These are phyloP conservation scores for Eutrigla gurnardus DNA, from an alignment of 2,797 vertebrate species.

Conservation along the genomic window DNA sequence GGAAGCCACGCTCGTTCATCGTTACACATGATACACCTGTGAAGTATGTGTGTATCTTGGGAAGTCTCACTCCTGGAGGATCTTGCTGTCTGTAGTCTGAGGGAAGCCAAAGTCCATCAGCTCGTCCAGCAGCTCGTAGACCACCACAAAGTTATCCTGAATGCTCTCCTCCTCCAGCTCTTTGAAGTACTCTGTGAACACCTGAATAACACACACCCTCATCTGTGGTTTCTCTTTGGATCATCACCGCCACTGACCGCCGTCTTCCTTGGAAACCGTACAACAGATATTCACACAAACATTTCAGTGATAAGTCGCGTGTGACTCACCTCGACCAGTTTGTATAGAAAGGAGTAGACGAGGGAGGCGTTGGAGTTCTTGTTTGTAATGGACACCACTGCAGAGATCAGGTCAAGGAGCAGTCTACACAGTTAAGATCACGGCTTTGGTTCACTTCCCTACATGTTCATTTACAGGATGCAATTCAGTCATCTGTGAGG, in stretches of 20 bases:
- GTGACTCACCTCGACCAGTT: slow-evolving; percentile 91
- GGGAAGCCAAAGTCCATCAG: slow-evolving; percentile 99
- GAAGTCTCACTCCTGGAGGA: slow-evolving; percentile 92
- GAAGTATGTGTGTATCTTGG: not conserved
- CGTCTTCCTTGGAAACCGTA: not conserved
- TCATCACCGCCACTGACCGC: not conserved
- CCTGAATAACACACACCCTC: slow-evolving; percentile 74
- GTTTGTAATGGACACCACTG: slow-evolving; percentile 93
- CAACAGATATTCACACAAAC: not conserved
- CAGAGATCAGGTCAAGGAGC: slow-evolving; percentile 78
- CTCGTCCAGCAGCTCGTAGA: slow-evolving; percentile 95
- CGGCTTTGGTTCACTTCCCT: not conserved
- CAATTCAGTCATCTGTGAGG: not conserved
- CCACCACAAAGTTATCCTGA: slow-evolving; percentile 95
- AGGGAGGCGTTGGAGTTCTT: slow-evolving; percentile 94
- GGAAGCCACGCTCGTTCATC: not conserved
- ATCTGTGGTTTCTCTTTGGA: slow-evolving; percentile 1
- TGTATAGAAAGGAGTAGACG: slow-evolving; percentile 95
- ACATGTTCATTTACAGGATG: not conserved
- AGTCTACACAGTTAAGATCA: slow-evolving; percentile 7
- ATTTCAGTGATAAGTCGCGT: not conserved
- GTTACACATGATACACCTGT: not conserved
- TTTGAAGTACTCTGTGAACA: slow-evolving; percentile 96
- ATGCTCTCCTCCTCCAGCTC: slow-evolving; percentile 96
- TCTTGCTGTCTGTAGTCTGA: slow-evolving; percentile 96